Percentiles rank a stretch among this genome's conserved stretches.
phyloP scores from a whole-genome alignment of 2,113 vertebrate genomes.

The Verasper variegatus region DNA sequence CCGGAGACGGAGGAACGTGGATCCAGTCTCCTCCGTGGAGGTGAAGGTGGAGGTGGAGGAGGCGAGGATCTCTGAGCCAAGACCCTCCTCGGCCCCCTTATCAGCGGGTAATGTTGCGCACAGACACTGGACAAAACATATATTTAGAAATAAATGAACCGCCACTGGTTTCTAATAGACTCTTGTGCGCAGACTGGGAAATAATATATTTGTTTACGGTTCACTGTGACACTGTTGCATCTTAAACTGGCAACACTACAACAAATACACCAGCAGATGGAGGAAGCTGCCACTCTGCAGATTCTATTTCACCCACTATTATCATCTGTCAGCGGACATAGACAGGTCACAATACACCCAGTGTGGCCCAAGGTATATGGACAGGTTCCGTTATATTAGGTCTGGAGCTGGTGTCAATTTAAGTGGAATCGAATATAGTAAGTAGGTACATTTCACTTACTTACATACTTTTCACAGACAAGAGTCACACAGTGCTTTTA shows the following conservation, averaged over 20 bases:
- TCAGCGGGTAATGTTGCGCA: constrained; percentile 32
- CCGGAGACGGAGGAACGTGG: neutral
- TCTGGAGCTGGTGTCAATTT: neutral
- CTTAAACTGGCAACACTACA: too few relatives aligned
- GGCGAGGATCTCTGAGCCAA: constrained; percentile 32
- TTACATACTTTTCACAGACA: too few relatives aligned
- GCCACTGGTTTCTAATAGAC: neutral
- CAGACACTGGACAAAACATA: neutral
- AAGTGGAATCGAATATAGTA: too few relatives aligned
- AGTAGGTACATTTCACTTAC: too few relatives aligned
- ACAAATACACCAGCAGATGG: too few relatives aligned
- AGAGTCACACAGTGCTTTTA: too few relatives aligned
- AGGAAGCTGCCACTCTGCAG: neutral
- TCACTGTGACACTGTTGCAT: neutral
- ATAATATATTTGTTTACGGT: neutral
- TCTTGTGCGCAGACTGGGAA: neutral
- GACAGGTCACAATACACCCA: too few relatives aligned
- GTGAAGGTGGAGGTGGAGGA: constrained; percentile 73
- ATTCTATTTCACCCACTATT: neutral
- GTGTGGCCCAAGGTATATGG: neutral
- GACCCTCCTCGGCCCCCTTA: constrained; percentile 20
- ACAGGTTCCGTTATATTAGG: neutral
- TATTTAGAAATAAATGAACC: neutral
- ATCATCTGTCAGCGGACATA: neutral
- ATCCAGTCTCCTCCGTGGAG: constrained; percentile 23